phyloP scores from a whole-genome alignment of 2,797 vertebrate species.

The Acrocephalus scirpaceus region DNA sequence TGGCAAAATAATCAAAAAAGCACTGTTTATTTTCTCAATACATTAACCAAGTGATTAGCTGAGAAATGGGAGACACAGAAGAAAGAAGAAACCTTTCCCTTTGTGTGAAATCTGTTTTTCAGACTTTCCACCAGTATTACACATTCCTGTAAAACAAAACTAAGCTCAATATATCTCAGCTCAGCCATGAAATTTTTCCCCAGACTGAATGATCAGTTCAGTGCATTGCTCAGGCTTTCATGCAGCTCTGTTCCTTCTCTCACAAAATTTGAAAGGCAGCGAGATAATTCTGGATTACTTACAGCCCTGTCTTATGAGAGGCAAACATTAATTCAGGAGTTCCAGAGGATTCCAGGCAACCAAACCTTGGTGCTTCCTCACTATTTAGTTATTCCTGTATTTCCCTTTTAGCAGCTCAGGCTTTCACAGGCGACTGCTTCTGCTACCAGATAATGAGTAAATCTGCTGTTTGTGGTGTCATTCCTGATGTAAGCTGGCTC shows the following conservation, averaged over 20 bases:
- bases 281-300: neutral
- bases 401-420: neutral
- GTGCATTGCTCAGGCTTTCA: neutral
- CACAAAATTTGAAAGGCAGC: neutral
- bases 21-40: slow-evolving; percentile 40
- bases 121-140: neutral
- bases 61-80: neutral
- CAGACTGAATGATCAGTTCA: neutral
- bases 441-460: neutral
- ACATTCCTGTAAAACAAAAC: neutral
- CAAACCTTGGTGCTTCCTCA: neutral
- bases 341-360: neutral
- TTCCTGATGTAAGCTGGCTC: neutral
- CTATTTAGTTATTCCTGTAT: neutral
- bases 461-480: neutral
- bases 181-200: neutral
- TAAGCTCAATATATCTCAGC: neutral
- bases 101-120: neutral
- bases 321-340: neutral
- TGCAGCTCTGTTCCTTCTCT: neutral
- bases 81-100: slow-evolving; percentile 1
- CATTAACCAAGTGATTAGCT: slow-evolving; percentile 13
- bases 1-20: slow-evolving; percentile 30
- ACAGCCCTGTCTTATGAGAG: neutral
- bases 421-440: neutral